Base-by-base conservation (phyloP, 2,888 invertebrate genomes). In the Apamea anceps region DNA sequence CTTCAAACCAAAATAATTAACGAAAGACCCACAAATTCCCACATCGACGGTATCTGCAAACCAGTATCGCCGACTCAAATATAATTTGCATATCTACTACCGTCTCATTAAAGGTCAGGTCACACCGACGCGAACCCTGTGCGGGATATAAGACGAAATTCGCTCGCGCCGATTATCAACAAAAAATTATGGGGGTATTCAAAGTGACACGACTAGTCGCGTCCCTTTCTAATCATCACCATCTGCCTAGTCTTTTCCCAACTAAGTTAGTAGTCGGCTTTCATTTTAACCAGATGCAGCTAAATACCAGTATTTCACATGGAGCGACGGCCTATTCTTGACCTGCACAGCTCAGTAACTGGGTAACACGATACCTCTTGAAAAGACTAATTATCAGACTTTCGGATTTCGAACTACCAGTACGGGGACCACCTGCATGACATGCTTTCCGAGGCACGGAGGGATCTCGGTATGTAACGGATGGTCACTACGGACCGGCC, bases 71-170 rank as follows among this genome's bases (percentile, higher is more conserved):
- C n/a, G 18, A 32, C 42, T 57, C 8, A 8, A 71, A 66, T 81
- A 75, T 62, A 75, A 81, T 81, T 81, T 70, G 70, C 75, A 75
- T 81, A 71, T 8, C 25, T 32, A 51, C 32, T 21, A 51, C 32
- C 6, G 28, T 51, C 60, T 71, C 70, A 66, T 54, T 81, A 54
- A 28, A 62, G n/a, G n/a, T 48, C 18, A 8, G 42, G 2, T 25
- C 45, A 72, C 32, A 72, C 18, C 13, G 13, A 25, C 7, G 32
- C 51, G 10, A 25, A 32, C 15, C 8, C 21, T 21, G 48, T 5
- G 25, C 7, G 51, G 28, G 32, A 51, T 25, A 25, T 13, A 28
- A 4, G 48, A 48, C 28, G 18, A 18, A 66, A 45, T 45, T 68
- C 6, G n/a, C 18, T 45, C n/a, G 18, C 21, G 6, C 28, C 21